Evolutionary conservation across 1,140 invertebrate genomes (phyloP).

Genomic region (Neodiprion pinetum): DNA sequence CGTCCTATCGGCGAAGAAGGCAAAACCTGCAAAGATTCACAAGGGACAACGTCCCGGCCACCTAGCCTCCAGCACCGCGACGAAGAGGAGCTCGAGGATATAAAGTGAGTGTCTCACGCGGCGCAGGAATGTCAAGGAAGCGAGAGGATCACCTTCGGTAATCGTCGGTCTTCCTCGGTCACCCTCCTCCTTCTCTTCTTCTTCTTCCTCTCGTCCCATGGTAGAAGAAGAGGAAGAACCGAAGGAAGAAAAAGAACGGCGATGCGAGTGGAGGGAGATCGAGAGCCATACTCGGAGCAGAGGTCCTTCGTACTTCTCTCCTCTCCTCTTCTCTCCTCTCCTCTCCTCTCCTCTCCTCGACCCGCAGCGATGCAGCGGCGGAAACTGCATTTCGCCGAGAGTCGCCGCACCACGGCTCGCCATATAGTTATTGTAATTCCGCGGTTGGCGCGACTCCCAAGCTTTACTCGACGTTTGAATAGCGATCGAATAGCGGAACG

Average conservation of each 20-base stretch:
- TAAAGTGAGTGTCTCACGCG: conserved; percentile 6
- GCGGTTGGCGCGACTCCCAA: no score
- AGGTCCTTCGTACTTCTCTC: neutral
- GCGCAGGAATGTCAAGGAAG: conserved; percentile 9
- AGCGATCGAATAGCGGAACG: no score
- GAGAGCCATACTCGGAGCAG: neutral
- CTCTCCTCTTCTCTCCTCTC: conserved; percentile 21
- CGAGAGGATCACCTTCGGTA: neutral
- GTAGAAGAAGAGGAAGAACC: neutral
- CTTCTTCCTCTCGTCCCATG: neutral
- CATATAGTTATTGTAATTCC: no score
- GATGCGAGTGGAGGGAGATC: neutral
- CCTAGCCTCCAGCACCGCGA: neutral
- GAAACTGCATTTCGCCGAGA: no score
- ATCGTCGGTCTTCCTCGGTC: neutral
- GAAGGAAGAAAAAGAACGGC: neutral
- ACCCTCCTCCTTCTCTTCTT: neutral
- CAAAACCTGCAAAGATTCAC: no score
- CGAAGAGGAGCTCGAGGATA: neutral
- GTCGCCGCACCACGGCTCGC: no score
- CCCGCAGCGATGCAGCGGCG: neutral
- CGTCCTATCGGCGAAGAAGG: no score
- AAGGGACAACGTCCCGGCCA: neutral
- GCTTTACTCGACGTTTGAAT: no score
- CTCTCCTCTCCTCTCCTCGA: conserved; percentile 21